Evolutionary conservation across 92 coral and sea anemone species (phyloP).

Genomic region (Phenganax stokvisi): DNA sequence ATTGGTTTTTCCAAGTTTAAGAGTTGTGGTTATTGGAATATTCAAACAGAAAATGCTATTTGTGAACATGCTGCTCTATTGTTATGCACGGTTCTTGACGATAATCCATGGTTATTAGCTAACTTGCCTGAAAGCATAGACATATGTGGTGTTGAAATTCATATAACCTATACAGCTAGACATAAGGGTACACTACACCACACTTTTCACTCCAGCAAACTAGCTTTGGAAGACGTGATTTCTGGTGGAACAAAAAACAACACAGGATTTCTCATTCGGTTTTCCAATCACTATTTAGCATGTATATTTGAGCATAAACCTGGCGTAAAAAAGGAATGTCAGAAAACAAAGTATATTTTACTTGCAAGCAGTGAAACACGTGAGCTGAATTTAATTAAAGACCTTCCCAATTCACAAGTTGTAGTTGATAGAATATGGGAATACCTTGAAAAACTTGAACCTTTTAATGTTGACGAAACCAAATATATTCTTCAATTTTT

Average conservation of each 20-base stretch:
- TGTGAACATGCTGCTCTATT: slow-evolving; percentile 44
- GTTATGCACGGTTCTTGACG: slow-evolving; percentile 40
- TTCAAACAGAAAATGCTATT: slow-evolving; percentile 48
- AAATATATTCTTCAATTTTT: slow-evolving; percentile 32
- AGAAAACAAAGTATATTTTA: background rate
- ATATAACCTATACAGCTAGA: slow-evolving; percentile 32
- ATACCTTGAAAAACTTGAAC: slow-evolving; percentile 18
- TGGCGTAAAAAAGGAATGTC: background rate
- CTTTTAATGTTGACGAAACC: slow-evolving; percentile 10
- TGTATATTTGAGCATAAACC: slow-evolving; percentile 29
- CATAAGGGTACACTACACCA: slow-evolving; percentile 29
- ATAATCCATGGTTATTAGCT: slow-evolving; percentile 9
- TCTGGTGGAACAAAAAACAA: slow-evolving; percentile 35
- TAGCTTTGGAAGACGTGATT: slow-evolving; percentile 19
- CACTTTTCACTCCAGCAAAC: slow-evolving; percentile 16
- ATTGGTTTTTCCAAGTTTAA: slow-evolving; percentile 45
- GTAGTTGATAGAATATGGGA: slow-evolving; percentile 32
- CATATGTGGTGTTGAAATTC: slow-evolving; percentile 39
- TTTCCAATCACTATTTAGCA: slow-evolving; percentile 40
- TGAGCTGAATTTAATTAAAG: slow-evolving; percentile 23
- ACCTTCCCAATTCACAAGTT: slow-evolving; percentile 14
- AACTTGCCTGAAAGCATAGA: slow-evolving; percentile 41
- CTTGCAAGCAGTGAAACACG: slow-evolving; percentile 28
- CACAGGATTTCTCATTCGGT: slow-evolving; percentile 42
- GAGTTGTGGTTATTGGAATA: slow-evolving; percentile 48